phyloP scores from a whole-genome alignment of 2,797 vertebrate species.

The Chiloscyllium punctatum region DNA sequence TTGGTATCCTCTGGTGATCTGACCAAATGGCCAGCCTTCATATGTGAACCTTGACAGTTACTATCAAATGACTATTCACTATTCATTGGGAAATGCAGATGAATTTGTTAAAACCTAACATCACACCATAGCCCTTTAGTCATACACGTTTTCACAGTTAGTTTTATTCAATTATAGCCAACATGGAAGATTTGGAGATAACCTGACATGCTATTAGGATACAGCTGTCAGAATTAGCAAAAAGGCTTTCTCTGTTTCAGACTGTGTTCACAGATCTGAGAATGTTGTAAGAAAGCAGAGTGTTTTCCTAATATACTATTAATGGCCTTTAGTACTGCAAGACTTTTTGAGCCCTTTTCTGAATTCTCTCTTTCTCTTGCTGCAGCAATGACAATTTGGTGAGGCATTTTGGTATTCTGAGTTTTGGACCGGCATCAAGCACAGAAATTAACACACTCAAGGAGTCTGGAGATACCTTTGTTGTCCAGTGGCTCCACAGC shows the following conservation, averaged over 20 bases:
- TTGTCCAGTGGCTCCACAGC: slow-evolving; percentile 8
- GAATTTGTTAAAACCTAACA: not conserved
- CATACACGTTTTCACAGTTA: not conserved
- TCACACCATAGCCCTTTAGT: not conserved
- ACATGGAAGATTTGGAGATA: not conserved
- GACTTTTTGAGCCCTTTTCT: not conserved
- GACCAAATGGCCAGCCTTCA: not conserved
- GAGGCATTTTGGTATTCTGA: not conserved
- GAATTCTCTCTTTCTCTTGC: not conserved
- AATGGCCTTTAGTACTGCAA: not conserved
- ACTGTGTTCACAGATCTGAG: not conserved
- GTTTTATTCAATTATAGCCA: not conserved
- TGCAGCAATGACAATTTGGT: no score
- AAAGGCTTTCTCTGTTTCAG: not conserved
- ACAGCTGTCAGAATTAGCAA: no score
- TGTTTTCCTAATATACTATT: no score
- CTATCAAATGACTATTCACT: not conserved
- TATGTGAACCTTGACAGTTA: not conserved
- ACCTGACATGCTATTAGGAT: not conserved
- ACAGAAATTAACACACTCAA: not conserved
- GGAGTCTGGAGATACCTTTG: slow-evolving; percentile 10
- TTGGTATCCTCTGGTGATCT: not conserved
- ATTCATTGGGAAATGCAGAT: not conserved
- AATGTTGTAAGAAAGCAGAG: not conserved
- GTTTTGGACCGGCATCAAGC: not conserved